Conservation (phyloP, 2,888 invertebrate species). For the Oxycera nigricornis region DNA sequence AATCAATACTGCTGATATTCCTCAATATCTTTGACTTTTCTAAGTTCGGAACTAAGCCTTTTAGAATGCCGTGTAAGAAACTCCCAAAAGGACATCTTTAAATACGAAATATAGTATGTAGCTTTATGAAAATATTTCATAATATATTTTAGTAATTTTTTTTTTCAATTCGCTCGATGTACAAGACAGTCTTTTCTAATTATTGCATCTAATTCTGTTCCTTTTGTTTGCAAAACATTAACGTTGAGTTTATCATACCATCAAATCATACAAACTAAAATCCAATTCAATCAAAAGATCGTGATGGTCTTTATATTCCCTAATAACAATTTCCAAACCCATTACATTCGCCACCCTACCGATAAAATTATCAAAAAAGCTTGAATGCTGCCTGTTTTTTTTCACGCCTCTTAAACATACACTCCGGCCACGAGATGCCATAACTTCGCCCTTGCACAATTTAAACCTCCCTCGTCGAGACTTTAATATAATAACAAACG, state of each 20-base stretch:
- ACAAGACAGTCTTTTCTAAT: too few species aligned
- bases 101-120: too few species aligned
- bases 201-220: too few species aligned
- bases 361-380: constrained; percentile 6
- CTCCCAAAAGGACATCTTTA: too few species aligned
- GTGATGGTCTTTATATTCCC: not conserved
- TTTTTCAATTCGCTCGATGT: too few species aligned
- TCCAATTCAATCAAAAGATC: constrained; percentile 3
- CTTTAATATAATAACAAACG: constrained; percentile 47
- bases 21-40: too few species aligned
- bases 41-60: too few species aligned
- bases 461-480: constrained; percentile 11
- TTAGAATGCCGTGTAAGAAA: too few species aligned
- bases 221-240: not conserved
- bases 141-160: too few species aligned
- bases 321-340: not conserved
- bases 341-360: not conserved
- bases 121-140: too few species aligned
- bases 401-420: constrained; percentile 32
- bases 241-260: not conserved
- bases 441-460: constrained; percentile 27
- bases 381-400: constrained; percentile 19
- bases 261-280: too few species aligned
- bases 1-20: too few species aligned
- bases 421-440: constrained; percentile 14